Evolutionary conservation across 2,797 vertebrate species (phyloP).

Genomic region (Tiaroga cobitis): DNA sequence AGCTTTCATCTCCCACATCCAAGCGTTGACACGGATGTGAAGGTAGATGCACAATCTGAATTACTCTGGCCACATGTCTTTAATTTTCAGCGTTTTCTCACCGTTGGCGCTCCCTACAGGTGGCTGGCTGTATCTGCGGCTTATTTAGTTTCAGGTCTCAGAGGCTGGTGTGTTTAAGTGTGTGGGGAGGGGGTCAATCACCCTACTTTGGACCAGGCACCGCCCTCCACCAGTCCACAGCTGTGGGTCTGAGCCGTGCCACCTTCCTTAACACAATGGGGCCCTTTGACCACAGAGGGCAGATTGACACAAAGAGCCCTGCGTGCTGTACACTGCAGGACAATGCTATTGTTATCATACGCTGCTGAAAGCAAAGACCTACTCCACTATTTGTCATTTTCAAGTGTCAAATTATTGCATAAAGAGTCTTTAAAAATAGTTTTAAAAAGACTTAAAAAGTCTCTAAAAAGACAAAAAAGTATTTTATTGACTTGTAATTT

Average conservation of each 20-base stretch:
- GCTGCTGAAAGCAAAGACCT: conserved; percentile 30
- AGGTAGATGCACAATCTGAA: neutral
- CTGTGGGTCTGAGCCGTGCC: conserved; percentile 76
- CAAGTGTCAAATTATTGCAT: conserved; percentile 22
- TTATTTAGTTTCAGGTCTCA: neutral
- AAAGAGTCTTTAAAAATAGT: conserved; percentile 32
- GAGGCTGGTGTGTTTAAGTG: conserved; percentile 20
- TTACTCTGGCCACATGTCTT: conserved; percentile 28
- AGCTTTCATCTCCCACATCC: conserved; percentile 27
- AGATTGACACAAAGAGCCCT: conserved; percentile 60
- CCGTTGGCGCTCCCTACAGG: conserved; percentile 48
- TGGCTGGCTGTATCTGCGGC: conserved; percentile 9
- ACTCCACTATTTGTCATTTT: conserved; percentile 17
- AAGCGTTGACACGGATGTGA: conserved; percentile 12
- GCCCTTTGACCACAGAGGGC: conserved; percentile 54
- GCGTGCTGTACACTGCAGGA: conserved; percentile 42
- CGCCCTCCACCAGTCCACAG: conserved; percentile 69
- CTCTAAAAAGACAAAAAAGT: conserved; percentile 18
- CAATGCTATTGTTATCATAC: conserved; percentile 51
- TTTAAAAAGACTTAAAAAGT: neutral
- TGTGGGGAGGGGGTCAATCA: conserved; percentile 32
- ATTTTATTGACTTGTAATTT: too few relatives aligned
- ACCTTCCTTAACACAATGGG: conserved; percentile 72
- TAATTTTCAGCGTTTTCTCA: conserved; percentile 39
- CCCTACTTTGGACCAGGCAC: conserved; percentile 65